Conservation (phyloP, 2,797 vertebrate genomes). For the Cottoperca gobio region DNA sequence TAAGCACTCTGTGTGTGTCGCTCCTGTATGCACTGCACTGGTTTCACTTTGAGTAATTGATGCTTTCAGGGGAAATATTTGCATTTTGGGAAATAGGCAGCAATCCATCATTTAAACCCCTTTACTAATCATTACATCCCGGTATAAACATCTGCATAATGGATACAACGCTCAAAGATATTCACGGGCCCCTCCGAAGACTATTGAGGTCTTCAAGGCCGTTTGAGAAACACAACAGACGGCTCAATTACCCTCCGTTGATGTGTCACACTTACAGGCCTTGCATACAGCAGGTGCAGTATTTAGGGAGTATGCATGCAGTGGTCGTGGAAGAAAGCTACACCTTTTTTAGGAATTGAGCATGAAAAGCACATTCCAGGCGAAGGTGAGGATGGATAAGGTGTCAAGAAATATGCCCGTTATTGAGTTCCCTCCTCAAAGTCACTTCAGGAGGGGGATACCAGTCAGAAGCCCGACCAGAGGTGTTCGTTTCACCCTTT, state of each 20-base stretch:
- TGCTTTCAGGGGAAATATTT: conserved; percentile 59
- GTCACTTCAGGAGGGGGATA: conserved; percentile 31
- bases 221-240: conserved; percentile 45
- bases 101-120: conserved; percentile 59
- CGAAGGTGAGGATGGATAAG: conserved; percentile 52
- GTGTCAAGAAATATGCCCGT: conserved; percentile 38
- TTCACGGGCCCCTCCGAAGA: conserved; percentile 23
- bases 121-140: conserved; percentile 66
- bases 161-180: conserved; percentile 55
- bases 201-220: conserved; percentile 56
- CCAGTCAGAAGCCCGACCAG: conserved; percentile 6
- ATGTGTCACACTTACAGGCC: conserved; percentile 27
- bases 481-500: conserved; percentile 24
- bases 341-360: conserved; percentile 51
- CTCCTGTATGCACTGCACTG: conserved; percentile 3
- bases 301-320: conserved; percentile 24
- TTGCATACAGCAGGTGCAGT: conserved; percentile 20
- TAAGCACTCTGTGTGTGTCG: conserved; percentile 31
- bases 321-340: conserved; percentile 21
- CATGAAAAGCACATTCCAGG: conserved; percentile 55
- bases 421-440: conserved; percentile 40
- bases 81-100: conserved; percentile 52
- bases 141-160: conserved; percentile 63
- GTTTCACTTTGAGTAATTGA: conserved; percentile 55
- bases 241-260: conserved; percentile 59